phyloP scores from a whole-genome alignment of 2,797 vertebrate species.

The Hoplostethus atlanticus region DNA sequence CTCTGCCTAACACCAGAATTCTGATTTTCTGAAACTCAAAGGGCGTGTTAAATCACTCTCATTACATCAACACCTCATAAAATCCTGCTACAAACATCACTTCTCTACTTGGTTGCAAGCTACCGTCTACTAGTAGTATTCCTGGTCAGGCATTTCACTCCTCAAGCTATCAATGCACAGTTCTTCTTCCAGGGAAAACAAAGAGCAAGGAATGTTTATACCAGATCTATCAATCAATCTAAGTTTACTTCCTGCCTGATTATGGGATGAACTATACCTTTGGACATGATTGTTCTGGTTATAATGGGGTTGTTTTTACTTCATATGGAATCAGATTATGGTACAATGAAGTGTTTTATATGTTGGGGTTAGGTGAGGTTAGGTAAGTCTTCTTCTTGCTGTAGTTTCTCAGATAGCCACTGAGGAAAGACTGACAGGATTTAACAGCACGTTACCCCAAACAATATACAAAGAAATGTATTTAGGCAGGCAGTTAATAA shows the following conservation, averaged over 20 bases:
- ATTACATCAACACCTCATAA: not conserved
- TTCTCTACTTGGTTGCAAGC: too few species aligned
- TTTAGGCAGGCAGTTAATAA: too few species aligned
- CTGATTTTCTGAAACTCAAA: too few species aligned
- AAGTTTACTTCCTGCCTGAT: not conserved
- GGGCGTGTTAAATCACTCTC: not conserved
- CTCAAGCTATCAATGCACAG: too few species aligned
- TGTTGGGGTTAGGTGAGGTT: too few species aligned
- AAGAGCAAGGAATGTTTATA: too few species aligned
- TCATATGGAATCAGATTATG: not conserved
- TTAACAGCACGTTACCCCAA: too few species aligned
- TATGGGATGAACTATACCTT: not conserved
- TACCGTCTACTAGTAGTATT: too few species aligned
- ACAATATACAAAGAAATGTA: too few species aligned
- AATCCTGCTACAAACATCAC: not conserved
- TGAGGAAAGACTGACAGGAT: not conserved
- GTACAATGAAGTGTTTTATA: not conserved
- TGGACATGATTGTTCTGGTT: not conserved
- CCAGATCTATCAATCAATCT: too few species aligned
- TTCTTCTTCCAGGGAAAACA: too few species aligned
- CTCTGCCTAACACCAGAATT: not conserved
- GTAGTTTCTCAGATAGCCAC: conserved; percentile 36
- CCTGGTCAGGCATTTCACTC: too few species aligned
- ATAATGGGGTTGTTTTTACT: not conserved
- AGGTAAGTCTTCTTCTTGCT: not conserved